Evolutionary conservation across 2,797 vertebrate genomes (phyloP).

Genomic region (Paguma larvata): DNA sequence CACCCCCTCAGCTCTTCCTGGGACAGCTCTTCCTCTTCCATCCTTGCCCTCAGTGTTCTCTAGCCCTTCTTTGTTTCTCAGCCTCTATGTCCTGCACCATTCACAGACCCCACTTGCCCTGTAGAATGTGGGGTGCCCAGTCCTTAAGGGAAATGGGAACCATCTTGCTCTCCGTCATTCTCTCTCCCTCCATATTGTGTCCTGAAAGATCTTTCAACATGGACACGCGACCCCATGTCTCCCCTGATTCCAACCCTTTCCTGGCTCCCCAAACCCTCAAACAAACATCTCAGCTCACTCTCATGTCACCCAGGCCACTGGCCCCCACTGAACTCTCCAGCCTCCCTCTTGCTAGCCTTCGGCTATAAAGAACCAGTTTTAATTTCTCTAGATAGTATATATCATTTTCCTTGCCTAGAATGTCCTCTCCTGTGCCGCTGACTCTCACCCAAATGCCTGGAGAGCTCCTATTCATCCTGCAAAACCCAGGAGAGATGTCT

Average conservation of each 20-base stretch:
- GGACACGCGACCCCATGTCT: neutral
- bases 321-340: neutral
- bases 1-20: fast-evolving
- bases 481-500: neutral
- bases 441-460: neutral
- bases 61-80: neutral
- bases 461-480: conserved; percentile 30
- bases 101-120: neutral
- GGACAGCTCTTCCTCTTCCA: neutral
- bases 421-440: neutral
- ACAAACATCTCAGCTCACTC: neutral
- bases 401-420: neutral
- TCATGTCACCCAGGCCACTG: neutral
- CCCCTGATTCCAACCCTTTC: neutral
- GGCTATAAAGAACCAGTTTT: neutral
- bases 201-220: neutral
- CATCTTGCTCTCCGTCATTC: neutral
- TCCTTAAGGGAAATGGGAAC: neutral
- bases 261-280: neutral
- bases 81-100: neutral
- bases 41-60: neutral
- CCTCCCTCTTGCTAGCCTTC: neutral
- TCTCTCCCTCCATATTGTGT: neutral
- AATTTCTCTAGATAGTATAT: neutral
- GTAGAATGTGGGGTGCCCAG: neutral